Percentiles rank a stretch among this genome's conserved stretches.
phyloP scores from a whole-genome alignment of 2,113 vertebrate genomes.

The Xenotilapia longispinis region DNA sequence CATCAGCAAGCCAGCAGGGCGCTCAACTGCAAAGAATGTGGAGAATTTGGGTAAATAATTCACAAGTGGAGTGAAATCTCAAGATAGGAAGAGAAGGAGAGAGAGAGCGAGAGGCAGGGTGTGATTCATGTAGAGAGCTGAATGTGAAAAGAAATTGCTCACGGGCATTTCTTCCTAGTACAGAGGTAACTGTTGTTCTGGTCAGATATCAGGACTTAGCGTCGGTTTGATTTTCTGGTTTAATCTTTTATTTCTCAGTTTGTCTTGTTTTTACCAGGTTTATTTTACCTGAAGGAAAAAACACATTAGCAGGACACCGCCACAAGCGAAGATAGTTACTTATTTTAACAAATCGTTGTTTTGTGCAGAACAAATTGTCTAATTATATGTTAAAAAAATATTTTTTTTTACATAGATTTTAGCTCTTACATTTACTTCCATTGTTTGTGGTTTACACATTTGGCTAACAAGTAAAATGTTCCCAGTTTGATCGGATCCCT shows the following conservation, averaged over 20 bases:
- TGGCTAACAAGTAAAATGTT: background rate
- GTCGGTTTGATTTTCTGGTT: background rate
- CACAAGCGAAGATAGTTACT: background rate
- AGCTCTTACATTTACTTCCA: background rate
- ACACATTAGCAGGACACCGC: background rate
- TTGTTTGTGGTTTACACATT: background rate
- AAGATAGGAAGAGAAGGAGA: background rate
- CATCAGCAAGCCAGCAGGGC: constrained; percentile 18
- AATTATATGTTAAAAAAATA: background rate
- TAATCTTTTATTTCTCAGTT: background rate
- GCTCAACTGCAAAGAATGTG: background rate
- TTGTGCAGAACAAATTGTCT: background rate
- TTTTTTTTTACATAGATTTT: background rate
- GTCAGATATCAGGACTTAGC: background rate
- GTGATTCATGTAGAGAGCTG: background rate
- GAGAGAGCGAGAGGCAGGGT: background rate
- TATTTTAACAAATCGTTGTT: background rate
- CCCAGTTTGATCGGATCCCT: background rate
- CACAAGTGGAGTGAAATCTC: constrained; percentile 3
- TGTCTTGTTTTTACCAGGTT: background rate
- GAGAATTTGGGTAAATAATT: constrained; percentile 41
- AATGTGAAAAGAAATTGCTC: background rate
- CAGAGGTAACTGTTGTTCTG: background rate
- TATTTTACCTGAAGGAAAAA: background rate
- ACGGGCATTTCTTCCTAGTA: background rate